Base-by-base conservation (phyloP, 92 coral and sea anemone species). In the Palythoa grandis region DNA sequence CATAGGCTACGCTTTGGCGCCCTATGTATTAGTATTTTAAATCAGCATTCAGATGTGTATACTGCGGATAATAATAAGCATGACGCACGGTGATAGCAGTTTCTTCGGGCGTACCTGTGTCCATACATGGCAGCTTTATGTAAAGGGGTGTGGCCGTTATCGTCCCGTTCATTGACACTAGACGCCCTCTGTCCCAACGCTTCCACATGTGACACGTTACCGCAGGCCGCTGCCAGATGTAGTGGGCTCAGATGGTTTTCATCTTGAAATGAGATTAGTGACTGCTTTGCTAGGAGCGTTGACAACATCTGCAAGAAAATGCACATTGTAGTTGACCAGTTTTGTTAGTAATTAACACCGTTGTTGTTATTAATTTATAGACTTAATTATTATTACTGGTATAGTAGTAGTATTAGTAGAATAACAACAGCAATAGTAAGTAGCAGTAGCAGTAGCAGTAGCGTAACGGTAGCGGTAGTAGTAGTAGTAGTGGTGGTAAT, bases 71-170 rank as follows among this genome's bases (percentile, higher is more conserved):
- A 29, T 0, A 29, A 29, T 29, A 43, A 43, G 50, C 50, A 43
- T 24, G n/a, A 35, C 14, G 29, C 8, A 6, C 13, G 7, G 3
- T 52, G 3, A 39, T 12, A 19, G 4, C 19, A 38, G 20, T 15
- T 14, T 1, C 13, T 20, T 22, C 37, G 0, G 58, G 15, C 48
- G 29, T 90, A 92, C 97, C 93, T 90, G 76, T 92, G 92, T 40
- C 97, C 97, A 69, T 83, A 92, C 78, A 80, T 87, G 19, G 95
- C 97, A 7, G 95, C 97, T 65, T 79, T 82, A 72, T 92, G 97
- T 52, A 94, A 68, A 9, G 97, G 93, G 22, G 97, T 87, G 80
- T 87, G 87, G 11, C 97, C 95, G 24, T 87, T 78, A 12, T 90
- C 95, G 40, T 94, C 97, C 37, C 97, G 89, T 7, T 90, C 95